Conservation (phyloP, 2,113 vertebrate species). For the Noturus placidus region DNA sequence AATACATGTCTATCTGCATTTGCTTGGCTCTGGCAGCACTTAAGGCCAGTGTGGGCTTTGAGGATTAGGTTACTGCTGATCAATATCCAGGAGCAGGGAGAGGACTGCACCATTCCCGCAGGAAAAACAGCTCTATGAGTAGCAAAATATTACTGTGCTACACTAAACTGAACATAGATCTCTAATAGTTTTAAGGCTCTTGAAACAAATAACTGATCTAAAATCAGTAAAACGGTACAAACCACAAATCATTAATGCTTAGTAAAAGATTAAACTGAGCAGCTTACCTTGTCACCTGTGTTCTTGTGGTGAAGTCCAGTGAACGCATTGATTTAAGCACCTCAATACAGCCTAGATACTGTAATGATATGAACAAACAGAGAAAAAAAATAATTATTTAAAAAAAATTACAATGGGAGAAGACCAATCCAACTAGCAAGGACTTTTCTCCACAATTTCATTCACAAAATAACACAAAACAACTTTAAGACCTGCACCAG, state of each 20-base stretch:
- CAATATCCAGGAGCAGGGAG: slow-evolving; percentile 62
- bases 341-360: slow-evolving; percentile 99
- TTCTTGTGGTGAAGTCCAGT: slow-evolving; percentile 92
- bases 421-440: not conserved
- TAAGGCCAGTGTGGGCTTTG: slow-evolving; percentile 60
- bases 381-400: not conserved
- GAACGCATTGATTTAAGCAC: slow-evolving; percentile 95
- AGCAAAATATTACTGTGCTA: not conserved
- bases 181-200: not conserved
- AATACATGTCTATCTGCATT: slow-evolving; percentile 71
- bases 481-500: not conserved
- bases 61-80: slow-evolving; percentile 74
- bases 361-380: slow-evolving; percentile 9
- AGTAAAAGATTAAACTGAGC: not conserved
- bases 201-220: not conserved
- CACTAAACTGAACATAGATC: not conserved
- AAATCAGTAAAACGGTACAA: not conserved
- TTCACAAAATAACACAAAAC: not conserved
- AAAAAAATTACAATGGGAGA: not conserved
- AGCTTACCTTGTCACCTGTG: slow-evolving; percentile 91
- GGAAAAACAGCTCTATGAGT: slow-evolving; percentile 27
- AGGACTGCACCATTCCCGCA: slow-evolving; percentile 20
- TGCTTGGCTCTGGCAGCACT: slow-evolving; percentile 66
- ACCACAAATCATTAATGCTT: not conserved
- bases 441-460: not conserved